Evolutionary conservation across 2,888 invertebrate species (phyloP), one percentile per base, ranked within the genome.

Genomic region (Koerneria pararmatus): DNA sequence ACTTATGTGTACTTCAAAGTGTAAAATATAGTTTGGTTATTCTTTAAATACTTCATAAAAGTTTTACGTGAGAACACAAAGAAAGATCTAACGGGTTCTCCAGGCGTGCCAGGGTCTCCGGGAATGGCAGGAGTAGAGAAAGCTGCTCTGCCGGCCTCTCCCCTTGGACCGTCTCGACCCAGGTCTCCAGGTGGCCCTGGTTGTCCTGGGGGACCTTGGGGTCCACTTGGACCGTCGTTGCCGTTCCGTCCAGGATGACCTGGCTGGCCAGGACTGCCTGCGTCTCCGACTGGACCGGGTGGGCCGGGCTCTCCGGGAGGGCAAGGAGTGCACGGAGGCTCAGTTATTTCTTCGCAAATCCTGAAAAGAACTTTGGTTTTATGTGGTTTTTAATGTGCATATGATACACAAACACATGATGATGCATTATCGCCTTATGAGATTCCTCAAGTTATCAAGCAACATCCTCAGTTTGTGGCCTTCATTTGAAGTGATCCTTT

Each of bases 61-160:
- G 11, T 41, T 41, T 41, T 41, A 15, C 11, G 46, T 15, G 19
- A 19, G 11, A 15, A 19, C 46, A 41, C 46, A 41, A 41, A n/a
- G n/a, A n/a, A n/a, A n/a, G n/a, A 27, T 34, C 66, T 37, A 37
- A 76, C 78, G 35, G 76, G 71, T 69, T 82, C 80, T 72, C 82
- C 81, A 48, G 78, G 75, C 46, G 75, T 72, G 71, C 82, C 82
- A 22, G 81, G 79, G 68, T 81, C 82, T 74, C 82, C 82, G 31
- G 82, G 82, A n/a, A 78, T 63, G 6, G 80, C 79, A 5, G 82
- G 82, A 2, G 80, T 80, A 19, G 79, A 78, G 68, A 80, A 78
- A 46, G 83, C 82, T 0, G 82, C 82, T 57, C 82, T 67, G 68
- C 83, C 83, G 22, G 76, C 79, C 48, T 83, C 80, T 69, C 83